These are phyloP conservation scores for Thalpophila matura DNA, from an alignment of 2,888 invertebrate species.

Conservation along the genomic window DNA sequence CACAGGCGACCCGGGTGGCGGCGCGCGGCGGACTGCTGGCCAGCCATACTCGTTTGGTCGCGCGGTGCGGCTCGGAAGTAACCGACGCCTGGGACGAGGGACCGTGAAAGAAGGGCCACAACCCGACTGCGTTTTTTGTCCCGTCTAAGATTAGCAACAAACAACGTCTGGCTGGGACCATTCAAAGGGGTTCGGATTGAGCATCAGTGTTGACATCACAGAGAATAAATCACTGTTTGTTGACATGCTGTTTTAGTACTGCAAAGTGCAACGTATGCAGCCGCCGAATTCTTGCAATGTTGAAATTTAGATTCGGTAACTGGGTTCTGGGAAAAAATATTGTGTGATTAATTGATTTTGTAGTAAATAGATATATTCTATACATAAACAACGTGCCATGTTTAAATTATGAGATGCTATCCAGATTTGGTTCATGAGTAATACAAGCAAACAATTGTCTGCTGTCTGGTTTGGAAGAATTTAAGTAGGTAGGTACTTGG, in stretches of 20 bases:
- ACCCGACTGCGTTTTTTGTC: conserved; percentile 85
- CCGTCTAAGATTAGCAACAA: conserved; percentile 85
- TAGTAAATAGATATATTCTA: conserved; percentile 19
- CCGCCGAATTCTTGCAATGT: conserved; percentile 1
- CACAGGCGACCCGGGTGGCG: conserved; percentile 75
- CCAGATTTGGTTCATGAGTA: conserved; percentile 35
- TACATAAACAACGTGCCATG: conserved; percentile 36
- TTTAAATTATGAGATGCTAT: conserved; percentile 39
- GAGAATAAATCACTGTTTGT: too few relatives aligned
- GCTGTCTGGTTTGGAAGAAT: background rate
- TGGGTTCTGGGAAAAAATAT: conserved; percentile 24
- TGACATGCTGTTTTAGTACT: conserved; percentile 30
- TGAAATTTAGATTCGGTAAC: conserved; percentile 25
- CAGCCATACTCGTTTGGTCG: conserved; percentile 60
- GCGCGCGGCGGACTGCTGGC: conserved; percentile 81
- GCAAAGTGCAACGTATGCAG: too few relatives aligned
- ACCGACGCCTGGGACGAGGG: conserved; percentile 71
- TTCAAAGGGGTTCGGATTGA: conserved; percentile 68
- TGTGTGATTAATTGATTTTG: conserved; percentile 23
- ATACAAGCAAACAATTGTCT: conserved; percentile 24
- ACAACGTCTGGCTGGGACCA: conserved; percentile 77
- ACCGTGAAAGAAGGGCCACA: conserved; percentile 84
- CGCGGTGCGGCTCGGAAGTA: conserved; percentile 67
- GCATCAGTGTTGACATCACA: conserved; percentile 41
- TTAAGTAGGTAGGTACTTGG: background rate